Base-by-base conservation (phyloP, 1,140 invertebrate genomes). In the Drosophila cardini region DNA sequence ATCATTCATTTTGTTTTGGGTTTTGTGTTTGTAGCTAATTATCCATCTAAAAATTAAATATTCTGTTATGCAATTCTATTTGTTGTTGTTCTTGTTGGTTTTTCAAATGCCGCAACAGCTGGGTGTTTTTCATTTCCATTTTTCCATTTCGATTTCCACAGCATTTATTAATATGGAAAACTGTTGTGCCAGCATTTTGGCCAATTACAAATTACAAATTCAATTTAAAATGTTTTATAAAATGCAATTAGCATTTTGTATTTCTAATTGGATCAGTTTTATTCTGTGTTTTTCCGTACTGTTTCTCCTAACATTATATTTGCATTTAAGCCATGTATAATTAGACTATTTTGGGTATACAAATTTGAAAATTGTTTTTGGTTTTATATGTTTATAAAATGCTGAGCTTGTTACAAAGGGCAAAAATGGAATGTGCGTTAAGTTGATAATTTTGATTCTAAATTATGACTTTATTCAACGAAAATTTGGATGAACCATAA, bases 161-260 rank as follows among this genome's bases (percentile, higher is more conserved):
- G n/a, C 56, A 74, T 74, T 65, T 56, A 81, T 78, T 82, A 75
- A 78, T 82, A 70, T 65, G 63, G 67, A 57, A 63, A 57, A 82
- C 65, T 69, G 71, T 80, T 76, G 72, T 68, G 72, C 73, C 48
- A 62, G 58, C 61, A 67, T 72, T 73, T 53, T 73, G 76, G 43
- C 21, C 76, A 87, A 86, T 86, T 86, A 87, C 26, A 82, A 87
- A 86, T 86, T 86, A 87, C 26, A 82, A 79, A 86, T 86, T 83
- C 83, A 76, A 83, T 83, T 80, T 46, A 9, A 76, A 83, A 79
- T 78, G 76, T 80, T 83, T 77, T 79, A 68, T 76, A 70, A 86
- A 87, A 87, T 77, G 79, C 64, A 86, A 86, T 86, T 87, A 79
- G 83, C 72, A 63, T 83, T 81, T 79, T 83, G 83, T 78, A 77